phyloP scores from a whole-genome alignment of 2,888 invertebrate genomes.

The Oscheius sp. region DNA sequence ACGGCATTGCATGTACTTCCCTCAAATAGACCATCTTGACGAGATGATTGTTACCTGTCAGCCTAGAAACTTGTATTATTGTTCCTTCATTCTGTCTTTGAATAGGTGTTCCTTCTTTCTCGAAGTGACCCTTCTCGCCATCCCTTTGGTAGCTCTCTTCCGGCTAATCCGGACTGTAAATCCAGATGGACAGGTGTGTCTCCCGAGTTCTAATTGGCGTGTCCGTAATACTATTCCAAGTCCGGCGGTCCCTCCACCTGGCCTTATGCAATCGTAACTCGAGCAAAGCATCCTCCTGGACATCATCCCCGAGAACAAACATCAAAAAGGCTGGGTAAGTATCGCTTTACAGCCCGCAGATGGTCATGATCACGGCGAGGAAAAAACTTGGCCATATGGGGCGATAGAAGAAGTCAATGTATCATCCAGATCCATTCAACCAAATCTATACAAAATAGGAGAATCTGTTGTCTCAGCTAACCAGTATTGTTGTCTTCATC shows the following conservation, averaged over 20 bases:
- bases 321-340: constrained; percentile 25
- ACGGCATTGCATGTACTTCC: constrained; percentile 7
- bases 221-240: constrained; percentile 23
- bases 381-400: constrained; percentile 23
- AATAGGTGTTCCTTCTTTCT: not conserved
- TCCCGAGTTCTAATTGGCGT: constrained; percentile 14
- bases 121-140: not conserved
- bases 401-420: not conserved
- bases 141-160: constrained; percentile 2
- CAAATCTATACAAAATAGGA: too few relatives aligned
- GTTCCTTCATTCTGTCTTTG: constrained; percentile 17
- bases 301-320: constrained; percentile 26
- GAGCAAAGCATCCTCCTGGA: constrained; percentile 14
- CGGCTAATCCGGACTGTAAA: constrained; percentile 2
- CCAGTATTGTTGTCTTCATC: not conserved
- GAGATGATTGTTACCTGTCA: constrained; percentile 23
- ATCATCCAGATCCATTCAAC: not conserved
- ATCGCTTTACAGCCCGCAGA: constrained; percentile 36
- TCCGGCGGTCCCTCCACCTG: constrained; percentile 4
- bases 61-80: constrained; percentile 1
- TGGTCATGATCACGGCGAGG: constrained; percentile 27
- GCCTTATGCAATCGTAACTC: constrained; percentile 32
- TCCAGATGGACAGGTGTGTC: constrained; percentile 19
- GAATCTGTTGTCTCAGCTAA: not conserved
- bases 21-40: not conserved